phyloP scores from a whole-genome alignment of 1,140 invertebrate species.

The Pseudomyrmex sp. region DNA sequence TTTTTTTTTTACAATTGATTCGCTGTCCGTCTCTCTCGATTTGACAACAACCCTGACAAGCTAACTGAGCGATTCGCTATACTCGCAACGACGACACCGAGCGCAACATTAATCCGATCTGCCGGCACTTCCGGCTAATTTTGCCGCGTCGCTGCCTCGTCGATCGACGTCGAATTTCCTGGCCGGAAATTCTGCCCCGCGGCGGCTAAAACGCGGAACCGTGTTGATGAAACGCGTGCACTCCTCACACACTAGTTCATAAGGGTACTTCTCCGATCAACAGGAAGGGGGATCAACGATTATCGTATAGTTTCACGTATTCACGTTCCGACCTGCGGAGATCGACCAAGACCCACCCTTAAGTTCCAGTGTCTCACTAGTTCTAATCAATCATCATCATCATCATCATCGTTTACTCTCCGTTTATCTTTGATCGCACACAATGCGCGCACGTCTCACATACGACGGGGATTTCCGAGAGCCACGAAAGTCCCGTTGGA shows the following conservation, averaged over 20 bases:
- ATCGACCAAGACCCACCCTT: background rate
- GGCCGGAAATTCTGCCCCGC: conserved; percentile 40
- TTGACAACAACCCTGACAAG: background rate
- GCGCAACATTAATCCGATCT: conserved; percentile 20
- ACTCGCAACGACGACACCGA: conserved; percentile 2
- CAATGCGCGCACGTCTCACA: conserved; percentile 19
- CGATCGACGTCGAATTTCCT: conserved; percentile 50
- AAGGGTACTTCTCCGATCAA: background rate
- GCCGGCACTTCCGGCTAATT: conserved; percentile 37
- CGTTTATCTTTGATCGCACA: background rate
- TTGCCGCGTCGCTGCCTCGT: background rate
- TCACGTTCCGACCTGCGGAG: background rate
- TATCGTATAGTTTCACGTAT: background rate
- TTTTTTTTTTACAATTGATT: background rate
- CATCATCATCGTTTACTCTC: no score
- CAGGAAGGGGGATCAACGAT: conserved; percentile 3
- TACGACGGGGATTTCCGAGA: background rate
- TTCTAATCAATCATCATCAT: no score
- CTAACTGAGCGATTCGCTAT: background rate
- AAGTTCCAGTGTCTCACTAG: background rate
- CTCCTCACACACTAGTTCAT: conserved; percentile 43
- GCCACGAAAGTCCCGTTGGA: background rate
- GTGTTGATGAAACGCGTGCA: conserved; percentile 20
- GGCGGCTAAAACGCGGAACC: background rate
- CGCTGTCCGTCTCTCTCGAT: background rate